phyloP scores from a whole-genome alignment of 2,113 vertebrate species.

The Pavo muticus region DNA sequence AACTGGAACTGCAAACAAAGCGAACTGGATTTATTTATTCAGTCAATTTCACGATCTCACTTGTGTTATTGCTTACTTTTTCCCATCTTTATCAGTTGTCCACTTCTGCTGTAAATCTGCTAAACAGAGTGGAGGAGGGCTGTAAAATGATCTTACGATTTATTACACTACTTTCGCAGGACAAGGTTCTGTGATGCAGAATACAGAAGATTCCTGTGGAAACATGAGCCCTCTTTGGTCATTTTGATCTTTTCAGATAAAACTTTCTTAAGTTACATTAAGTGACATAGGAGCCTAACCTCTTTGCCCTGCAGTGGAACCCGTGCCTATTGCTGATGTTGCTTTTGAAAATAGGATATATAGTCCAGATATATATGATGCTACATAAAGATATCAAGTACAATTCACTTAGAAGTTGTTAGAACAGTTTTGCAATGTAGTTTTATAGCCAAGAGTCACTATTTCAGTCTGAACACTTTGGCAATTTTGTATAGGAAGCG shows the following conservation, averaged over 20 bases:
- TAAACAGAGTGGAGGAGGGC: slow-evolving; percentile 4
- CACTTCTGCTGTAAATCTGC: slow-evolving; percentile 29
- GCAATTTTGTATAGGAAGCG: neutral
- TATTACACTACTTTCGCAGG: slow-evolving; percentile 23
- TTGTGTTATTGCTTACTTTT: slow-evolving; percentile 46
- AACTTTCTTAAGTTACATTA: slow-evolving; percentile 21
- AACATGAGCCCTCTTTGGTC: slow-evolving; percentile 40
- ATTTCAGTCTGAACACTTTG: neutral
- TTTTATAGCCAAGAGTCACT: slow-evolving; percentile 1
- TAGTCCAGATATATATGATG: neutral
- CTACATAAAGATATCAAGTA: slow-evolving; percentile 16
- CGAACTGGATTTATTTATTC: slow-evolving; percentile 55
- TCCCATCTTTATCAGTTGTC: neutral
- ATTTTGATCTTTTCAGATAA: slow-evolving; percentile 55
- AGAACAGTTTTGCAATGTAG: neutral
- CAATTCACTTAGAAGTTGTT: neutral
- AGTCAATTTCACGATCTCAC: neutral
- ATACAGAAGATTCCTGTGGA: slow-evolving; percentile 46
- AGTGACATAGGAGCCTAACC: neutral
- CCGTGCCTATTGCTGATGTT: neutral
- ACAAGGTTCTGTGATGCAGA: slow-evolving; percentile 15
- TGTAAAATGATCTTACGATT: slow-evolving; percentile 47
- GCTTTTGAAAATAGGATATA: neutral
- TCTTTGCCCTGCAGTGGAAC: neutral
- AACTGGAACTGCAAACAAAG: neutral